Evolutionary conservation across 2,113 vertebrate species (phyloP), one percentile per base, ranked within the genome.

Genomic region (Pycnonotus jocosus): DNA sequence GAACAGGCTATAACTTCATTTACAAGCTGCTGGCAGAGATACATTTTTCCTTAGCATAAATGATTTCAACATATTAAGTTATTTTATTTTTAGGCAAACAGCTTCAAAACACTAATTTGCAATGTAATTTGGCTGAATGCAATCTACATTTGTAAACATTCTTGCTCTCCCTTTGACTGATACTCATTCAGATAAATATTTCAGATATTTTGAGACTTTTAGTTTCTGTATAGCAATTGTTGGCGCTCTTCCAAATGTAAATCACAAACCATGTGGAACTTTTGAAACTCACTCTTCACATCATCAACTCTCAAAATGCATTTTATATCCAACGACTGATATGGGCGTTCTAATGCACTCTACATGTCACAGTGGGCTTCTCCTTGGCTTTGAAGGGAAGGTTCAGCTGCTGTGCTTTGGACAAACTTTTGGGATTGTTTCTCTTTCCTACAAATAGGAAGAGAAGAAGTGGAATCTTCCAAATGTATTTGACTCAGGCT

Each of bases 71-170:
- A 56, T 78, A 95, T 86, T 87, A 93, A 58, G 33, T 76, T 79
- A 73, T 72, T 89, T 94, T 89, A 81, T 88, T 94, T 94, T 95
- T 95, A 95, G 51, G 45, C 71, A 73, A 93, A 58, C 47, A 86
- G 77, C 88, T 96, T 95, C 93, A 94, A 95, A 94, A 92, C 64
- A 81, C 58, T 88, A 78, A 94, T 95, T 95, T 95, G 61, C 76
- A 83, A 81, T 69, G 71, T 62, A 95, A 92, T 95, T 90, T 95
- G 66, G 42, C 45, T 82, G 86, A 91, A 85, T 27, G 58, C 10
- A 79, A 23, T 45, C 58, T 82, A 62, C 70, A 40, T 62, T 92
- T 83, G 64, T 81, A 92, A 92, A 88, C 80, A 92, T 27, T 54
- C 85, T 88, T 90, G 54, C 78, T 90, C 79, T 93, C 50, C 74